Evolutionary conservation across 2,888 invertebrate species (phyloP).

Genomic region (Cremastinae sp.): DNA sequence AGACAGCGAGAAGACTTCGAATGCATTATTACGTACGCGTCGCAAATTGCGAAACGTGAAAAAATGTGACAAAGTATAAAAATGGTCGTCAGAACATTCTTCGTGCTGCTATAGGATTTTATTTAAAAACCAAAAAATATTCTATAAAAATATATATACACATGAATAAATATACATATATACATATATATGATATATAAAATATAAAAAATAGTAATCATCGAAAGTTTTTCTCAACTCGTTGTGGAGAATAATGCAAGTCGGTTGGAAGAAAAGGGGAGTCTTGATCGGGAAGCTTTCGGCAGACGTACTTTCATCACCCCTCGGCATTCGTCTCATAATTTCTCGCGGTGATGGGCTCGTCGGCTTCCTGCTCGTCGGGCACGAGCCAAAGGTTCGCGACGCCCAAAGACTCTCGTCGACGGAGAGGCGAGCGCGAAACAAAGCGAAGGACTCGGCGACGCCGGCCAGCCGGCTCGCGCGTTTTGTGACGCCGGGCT

Average conservation of each 20-base stretch:
- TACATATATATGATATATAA: too few species aligned
- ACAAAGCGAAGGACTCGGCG: slow-evolving; percentile 53
- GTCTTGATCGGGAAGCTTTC: too few species aligned
- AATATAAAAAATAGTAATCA: too few species aligned
- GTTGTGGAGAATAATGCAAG: background rate
- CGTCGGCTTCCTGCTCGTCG: slow-evolving; percentile 10
- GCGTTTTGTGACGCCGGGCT: slow-evolving; percentile 27
- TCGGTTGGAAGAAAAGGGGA: too few species aligned
- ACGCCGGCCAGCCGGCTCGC: slow-evolving; percentile 29
- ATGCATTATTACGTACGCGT: slow-evolving; percentile 1
- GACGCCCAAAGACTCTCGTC: slow-evolving; percentile 38
- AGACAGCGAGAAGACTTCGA: slow-evolving; percentile 1
- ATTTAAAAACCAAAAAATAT: too few species aligned
- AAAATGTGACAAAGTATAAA: background rate
- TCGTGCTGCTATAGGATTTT: too few species aligned
- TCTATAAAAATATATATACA: too few species aligned
- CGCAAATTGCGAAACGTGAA: too few species aligned
- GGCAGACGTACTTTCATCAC: too few species aligned
- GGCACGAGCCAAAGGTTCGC: slow-evolving; percentile 29
- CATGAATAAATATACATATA: too few species aligned
- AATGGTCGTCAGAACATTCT: too few species aligned
- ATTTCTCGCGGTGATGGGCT: slow-evolving; percentile 1
- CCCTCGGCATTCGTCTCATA: slow-evolving; percentile 2
- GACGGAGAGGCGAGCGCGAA: slow-evolving; percentile 42
- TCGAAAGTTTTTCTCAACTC: too few species aligned